Base-by-base conservation (phyloP, 2,797 vertebrate genomes). In the Chelon auratus region DNA sequence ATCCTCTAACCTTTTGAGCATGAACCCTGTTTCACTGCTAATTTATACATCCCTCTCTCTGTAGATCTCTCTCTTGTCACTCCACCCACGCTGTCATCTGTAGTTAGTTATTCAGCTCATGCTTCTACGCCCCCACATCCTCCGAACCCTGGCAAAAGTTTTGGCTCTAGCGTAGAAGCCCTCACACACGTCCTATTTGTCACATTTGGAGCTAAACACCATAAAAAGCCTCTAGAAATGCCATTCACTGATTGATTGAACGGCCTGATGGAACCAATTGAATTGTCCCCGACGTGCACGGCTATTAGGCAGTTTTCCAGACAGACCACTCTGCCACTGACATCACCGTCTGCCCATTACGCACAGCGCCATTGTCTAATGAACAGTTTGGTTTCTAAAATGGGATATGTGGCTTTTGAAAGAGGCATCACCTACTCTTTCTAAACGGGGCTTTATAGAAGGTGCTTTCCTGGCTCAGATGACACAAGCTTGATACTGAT, bases 31-130 rank as follows among this genome's bases (percentile, higher is more conserved):
- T 66, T 80, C 52, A 43, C 17, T 62, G 68, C 86, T 84, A 72
- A 85, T 86, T 77, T 78, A 71, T 62, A 73, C 48, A 26, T 58
- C 45, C 55, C 62, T 66, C 40, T 52, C 40, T 56, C 42, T 1
- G 3, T 20, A 9, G 42, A 33, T 24, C 62, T 24, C 47, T 66
- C 39, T 56, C 61, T 66, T 61, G 53, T 65, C 79, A 18, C 68
- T 79, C 62, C 72, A 10, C 85, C 85, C 81, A 88, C 86, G 18
- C 88, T 3, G 40, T 86, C 76, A 77, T 80, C 76, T 84, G 78
- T 55, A 82, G 76, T 85, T 80, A 82, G 85, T 78, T 81, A 86
- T 90, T 91, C 90, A 81, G 84, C 87, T 86, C 83, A 56, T 75
- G 84, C 74, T 68, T 65, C 72, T 52, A 58, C 86, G 12, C 86